Percentiles rank a stretch among this genome's conserved stretches.
Evolutionary conservation across 2,113 vertebrate species (phyloP).

Genomic region (Misgurnus anguillicaudatus): DNA sequence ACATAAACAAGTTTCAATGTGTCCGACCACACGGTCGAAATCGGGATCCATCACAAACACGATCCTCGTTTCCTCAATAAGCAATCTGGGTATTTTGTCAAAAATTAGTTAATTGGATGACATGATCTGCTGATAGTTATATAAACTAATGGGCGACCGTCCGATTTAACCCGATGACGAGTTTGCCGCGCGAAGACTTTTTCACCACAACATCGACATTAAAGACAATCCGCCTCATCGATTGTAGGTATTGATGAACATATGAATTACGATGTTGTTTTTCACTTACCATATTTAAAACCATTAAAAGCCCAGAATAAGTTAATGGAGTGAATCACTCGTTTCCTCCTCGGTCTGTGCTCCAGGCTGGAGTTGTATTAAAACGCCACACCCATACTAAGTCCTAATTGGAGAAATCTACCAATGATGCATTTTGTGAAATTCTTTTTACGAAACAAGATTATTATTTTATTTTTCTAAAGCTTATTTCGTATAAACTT

Average conservation of each 20-base stretch:
- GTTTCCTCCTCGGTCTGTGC: not conserved
- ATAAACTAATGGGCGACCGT: not conserved
- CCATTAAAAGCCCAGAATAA: conserved; percentile 50
- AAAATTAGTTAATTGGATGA: not conserved
- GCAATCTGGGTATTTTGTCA: not conserved
- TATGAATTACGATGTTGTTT: not conserved
- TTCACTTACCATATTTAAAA: conserved; percentile 58
- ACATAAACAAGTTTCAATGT: conserved; percentile 2
- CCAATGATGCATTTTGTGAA: not conserved
- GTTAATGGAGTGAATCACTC: conserved; percentile 25
- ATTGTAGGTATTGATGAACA: not conserved
- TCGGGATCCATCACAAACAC: not conserved
- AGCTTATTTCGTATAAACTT: not conserved
- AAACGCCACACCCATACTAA: conserved; percentile 25
- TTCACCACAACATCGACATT: not conserved
- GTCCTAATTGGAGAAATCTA: conserved; percentile 29
- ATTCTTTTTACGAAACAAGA: not conserved
- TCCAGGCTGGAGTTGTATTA: not conserved
- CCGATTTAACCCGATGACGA: not conserved
- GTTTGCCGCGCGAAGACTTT: conserved; percentile 1
- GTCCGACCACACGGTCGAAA: not conserved
- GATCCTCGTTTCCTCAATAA: conserved; percentile 20
- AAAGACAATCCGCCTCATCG: not conserved
- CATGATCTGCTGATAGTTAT: not conserved
- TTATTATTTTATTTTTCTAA: not conserved